Evolutionary conservation across 1,140 invertebrate genomes (phyloP), one percentile per base, ranked within the genome.

Genomic region (Prorops nasuta): DNA sequence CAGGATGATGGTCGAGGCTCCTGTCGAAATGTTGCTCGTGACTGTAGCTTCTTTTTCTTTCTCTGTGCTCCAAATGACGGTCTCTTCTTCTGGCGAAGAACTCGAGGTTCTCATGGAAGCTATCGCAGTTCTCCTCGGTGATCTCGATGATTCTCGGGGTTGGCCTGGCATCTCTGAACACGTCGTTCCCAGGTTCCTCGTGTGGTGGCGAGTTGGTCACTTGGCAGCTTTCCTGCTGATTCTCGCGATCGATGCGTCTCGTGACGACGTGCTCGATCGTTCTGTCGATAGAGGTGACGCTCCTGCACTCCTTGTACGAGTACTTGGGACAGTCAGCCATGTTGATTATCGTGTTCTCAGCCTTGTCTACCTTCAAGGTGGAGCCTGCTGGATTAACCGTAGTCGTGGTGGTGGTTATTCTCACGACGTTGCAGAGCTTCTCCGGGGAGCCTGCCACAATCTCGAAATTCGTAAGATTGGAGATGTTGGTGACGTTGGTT

Each of bases 91-190:
- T 54, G 0, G 59, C 67, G n/a, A 76, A 76, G 31, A 76, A 74
- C 8, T 76, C 73, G 0, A 76, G 28, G 21, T 76, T 74, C 44
- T 76, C 73, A 14, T 76, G 73, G 34, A 76, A 76, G 36, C 73
- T 76, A 39, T 76, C 73, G 31, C 73, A 76, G 15, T 76, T 76
- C 42, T 76, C 73, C 32, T 76, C 73, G 0, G 73, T 76, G 12
- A 76, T 72, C 18, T 74, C 73, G 8, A 76, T 76, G 6, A 76
- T 69, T 12, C 66, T 57, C 0, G 68, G 53, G 0, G 66, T 66
- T 2, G 42, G 42, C 41, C 62, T 60, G 1, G 14, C 34, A 24
- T 52, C 68, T 48, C 32, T 47, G 42, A 39, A 2, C 49, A 45
- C 2, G 36, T 1, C 15, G 38, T 7, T 15, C 36, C 47, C 0